A percentile compares a stretch with the other conserved stretches of the same genome.
phyloP scores from a whole-genome alignment of 1,140 invertebrate genomes.

The Arion vulgaris region DNA sequence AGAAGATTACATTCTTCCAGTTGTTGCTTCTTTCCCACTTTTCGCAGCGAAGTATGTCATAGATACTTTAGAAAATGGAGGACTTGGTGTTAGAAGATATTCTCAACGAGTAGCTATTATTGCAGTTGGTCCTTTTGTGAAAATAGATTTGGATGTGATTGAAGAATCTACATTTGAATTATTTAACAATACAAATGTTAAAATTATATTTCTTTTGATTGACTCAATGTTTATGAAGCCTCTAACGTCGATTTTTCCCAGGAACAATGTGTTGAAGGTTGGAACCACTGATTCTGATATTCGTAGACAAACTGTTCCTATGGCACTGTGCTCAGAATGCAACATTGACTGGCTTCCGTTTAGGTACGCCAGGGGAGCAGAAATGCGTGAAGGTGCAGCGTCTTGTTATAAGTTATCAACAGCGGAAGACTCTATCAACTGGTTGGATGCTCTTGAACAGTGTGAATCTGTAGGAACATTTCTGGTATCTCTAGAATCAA shows the following conservation, averaged over 20 bases:
- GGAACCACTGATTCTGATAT: not conserved
- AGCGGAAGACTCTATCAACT: not conserved
- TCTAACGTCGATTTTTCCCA: not conserved
- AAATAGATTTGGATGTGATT: not conserved
- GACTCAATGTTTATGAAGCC: not conserved
- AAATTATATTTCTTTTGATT: not conserved
- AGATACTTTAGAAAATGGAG: not conserved
- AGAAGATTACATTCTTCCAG: not conserved
- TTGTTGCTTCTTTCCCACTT: not conserved
- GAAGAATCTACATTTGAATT: not conserved
- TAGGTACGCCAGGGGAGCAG: not conserved
- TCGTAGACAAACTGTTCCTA: not conserved
- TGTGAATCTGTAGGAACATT: not conserved
- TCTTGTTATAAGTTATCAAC: not conserved
- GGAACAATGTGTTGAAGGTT: not conserved
- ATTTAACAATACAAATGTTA: not conserved
- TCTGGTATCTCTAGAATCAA: not conserved
- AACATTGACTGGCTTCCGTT: not conserved
- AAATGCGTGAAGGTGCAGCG: too few relatives aligned
- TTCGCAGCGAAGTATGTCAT: not conserved
- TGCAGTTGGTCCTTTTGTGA: not conserved
- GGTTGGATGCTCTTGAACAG: not conserved
- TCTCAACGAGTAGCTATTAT: not conserved
- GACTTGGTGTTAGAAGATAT: not conserved
- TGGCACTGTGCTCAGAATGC: not conserved